Percentiles rank a stretch among this genome's conserved stretches.
Evolutionary conservation across 2,888 invertebrate species (phyloP).

Genomic region (Corbicula japonica): DNA sequence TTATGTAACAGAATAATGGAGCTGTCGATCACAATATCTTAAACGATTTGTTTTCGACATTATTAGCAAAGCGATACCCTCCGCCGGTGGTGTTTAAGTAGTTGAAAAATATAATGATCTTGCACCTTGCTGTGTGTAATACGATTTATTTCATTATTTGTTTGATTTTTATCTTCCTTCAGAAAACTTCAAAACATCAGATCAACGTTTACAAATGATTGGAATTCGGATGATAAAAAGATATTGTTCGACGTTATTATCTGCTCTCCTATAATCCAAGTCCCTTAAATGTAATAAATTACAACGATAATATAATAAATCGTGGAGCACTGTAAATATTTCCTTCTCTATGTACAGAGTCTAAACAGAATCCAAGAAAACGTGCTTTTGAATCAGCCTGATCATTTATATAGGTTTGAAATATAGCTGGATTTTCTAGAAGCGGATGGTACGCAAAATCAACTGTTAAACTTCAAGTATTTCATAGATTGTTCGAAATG

Average conservation of each 20-base stretch:
- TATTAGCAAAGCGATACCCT: constrained; percentile 21
- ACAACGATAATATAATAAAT: constrained; percentile 24
- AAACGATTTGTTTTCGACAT: constrained; percentile 34
- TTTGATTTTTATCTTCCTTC: constrained; percentile 15
- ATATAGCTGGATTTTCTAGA: too few species aligned
- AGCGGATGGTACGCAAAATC: too few species aligned
- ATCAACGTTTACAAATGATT: constrained; percentile 33
- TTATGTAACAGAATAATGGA: constrained; percentile 40
- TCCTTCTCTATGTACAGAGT: constrained; percentile 21
- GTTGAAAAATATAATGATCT: constrained; percentile 39
- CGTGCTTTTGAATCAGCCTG: too few species aligned
- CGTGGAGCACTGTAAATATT: constrained; percentile 27
- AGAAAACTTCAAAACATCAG: not conserved
- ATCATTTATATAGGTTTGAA: too few species aligned
- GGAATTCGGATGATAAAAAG: constrained; percentile 41
- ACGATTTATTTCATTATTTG: constrained; percentile 5
- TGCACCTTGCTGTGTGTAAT: constrained; percentile 13
- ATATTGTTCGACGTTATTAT: constrained; percentile 20
- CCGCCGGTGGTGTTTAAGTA: constrained; percentile 24
- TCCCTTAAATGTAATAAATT: constrained; percentile 34
- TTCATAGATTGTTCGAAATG: too few species aligned
- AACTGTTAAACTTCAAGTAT: too few species aligned
- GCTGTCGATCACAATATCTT: constrained; percentile 34
- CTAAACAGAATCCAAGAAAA: too few species aligned
- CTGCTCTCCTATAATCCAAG: constrained; percentile 20